These are phyloP conservation scores for Phoenicopterus ruber DNA, from an alignment of 2,113 vertebrate species.

Conservation along the genomic window DNA sequence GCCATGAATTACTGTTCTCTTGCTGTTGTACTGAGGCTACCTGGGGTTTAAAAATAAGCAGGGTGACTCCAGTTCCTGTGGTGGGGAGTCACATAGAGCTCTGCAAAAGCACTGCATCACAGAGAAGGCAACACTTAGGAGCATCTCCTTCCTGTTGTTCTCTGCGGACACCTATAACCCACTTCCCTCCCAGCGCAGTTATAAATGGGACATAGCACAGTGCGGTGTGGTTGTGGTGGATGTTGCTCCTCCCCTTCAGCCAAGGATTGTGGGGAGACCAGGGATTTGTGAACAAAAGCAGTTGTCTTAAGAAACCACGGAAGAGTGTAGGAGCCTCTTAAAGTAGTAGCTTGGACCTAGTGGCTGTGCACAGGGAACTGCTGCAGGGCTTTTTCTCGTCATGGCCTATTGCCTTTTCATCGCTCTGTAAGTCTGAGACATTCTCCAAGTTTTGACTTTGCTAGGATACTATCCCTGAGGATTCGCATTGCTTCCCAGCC, in stretches of 20 bases:
- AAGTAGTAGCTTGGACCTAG: not conserved
- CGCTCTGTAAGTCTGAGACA: not conserved
- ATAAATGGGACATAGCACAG: not conserved
- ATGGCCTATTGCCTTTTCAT: not conserved
- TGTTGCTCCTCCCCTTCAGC: not conserved
- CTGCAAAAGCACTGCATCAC: not conserved
- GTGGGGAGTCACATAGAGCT: not conserved
- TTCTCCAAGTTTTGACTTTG: not conserved
- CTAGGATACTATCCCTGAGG: not conserved
- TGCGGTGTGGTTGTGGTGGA: not conserved
- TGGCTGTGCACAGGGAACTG: not conserved
- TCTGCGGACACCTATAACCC: not conserved
- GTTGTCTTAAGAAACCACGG: not conserved
- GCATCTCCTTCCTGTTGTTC: not conserved
- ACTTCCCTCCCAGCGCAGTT: not conserved
- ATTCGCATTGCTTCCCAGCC: not conserved
- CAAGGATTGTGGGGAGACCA: not conserved
- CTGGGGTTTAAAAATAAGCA: not conserved
- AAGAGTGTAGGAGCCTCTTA: not conserved
- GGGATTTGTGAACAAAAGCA: not conserved
- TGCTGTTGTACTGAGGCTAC: not conserved
- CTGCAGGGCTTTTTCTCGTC: not conserved
- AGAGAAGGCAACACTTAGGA: not conserved
- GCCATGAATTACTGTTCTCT: not conserved
- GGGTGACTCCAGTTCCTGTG: not conserved